Conservation (phyloP, 2,113 vertebrate species). For the Charadrius vociferus region DNA sequence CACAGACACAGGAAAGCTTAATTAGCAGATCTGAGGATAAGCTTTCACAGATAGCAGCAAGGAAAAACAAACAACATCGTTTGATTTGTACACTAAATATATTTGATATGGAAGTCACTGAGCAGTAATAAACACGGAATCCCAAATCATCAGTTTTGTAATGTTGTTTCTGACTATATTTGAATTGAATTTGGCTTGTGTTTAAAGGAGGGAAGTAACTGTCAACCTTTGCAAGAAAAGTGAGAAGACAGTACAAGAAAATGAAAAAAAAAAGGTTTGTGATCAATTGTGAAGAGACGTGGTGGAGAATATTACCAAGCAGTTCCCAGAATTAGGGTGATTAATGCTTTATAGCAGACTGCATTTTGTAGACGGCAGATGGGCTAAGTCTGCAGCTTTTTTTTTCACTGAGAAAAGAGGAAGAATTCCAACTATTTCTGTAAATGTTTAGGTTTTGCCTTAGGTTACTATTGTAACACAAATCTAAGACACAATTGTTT, state of each 20-base stretch:
- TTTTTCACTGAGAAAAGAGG: not conserved
- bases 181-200: not conserved
- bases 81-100: not conserved
- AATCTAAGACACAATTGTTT: slow-evolving; percentile 26
- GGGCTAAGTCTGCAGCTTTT: not conserved
- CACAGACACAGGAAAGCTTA: not conserved
- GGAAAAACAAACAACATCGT: not conserved
- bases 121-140: not conserved
- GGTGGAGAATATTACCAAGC: not conserved
- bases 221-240: not conserved
- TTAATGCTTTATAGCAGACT: not conserved
- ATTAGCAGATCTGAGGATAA: not conserved
- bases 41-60: not conserved
- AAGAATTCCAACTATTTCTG: not conserved
- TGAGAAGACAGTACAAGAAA: not conserved
- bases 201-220: not conserved
- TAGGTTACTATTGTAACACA: slow-evolving; percentile 19
- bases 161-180: not conserved
- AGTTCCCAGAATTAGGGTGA: not conserved
- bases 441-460: slow-evolving; percentile 9
- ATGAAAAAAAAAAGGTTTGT: not conserved
- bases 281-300: not conserved
- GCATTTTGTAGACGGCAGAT: not conserved
- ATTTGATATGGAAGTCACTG: not conserved
- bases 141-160: not conserved